A percentile compares a stretch with the other conserved stretches of the same genome.
Evolutionary conservation across 2,888 invertebrate species (phyloP).

Genomic region (Acleris emargana): DNA sequence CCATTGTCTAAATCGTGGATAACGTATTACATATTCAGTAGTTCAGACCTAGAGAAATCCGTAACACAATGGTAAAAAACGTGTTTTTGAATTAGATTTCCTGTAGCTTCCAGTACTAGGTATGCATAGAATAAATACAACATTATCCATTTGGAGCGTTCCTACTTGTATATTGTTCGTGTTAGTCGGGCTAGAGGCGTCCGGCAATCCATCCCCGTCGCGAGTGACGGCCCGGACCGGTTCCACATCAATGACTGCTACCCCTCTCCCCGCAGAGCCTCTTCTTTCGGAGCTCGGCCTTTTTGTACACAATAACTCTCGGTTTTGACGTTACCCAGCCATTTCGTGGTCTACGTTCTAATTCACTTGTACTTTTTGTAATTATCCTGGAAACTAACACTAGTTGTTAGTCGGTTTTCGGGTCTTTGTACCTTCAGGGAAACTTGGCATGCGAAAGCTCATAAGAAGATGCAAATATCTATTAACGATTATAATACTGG

Average conservation of each 20-base stretch:
- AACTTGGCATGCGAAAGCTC: too few species aligned
- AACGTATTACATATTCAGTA: background rate
- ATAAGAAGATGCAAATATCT: too few species aligned
- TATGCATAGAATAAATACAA: background rate
- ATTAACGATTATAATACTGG: too few species aligned
- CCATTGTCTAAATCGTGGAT: constrained; percentile 1
- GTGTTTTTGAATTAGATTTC: constrained; percentile 10
- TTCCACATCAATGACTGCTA: constrained; percentile 79
- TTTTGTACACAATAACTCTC: constrained; percentile 66
- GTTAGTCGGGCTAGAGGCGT: constrained; percentile 13
- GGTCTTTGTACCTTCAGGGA: constrained; percentile 38
- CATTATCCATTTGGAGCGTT: constrained; percentile 20
- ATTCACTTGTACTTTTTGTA: constrained; percentile 35
- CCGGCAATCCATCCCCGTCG: constrained; percentile 74
- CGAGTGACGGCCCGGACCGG: constrained; percentile 68
- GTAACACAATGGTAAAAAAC: background rate
- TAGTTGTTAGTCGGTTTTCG: background rate
- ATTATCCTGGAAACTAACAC: background rate
- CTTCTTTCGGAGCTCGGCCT: constrained; percentile 56
- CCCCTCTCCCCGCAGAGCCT: constrained; percentile 62
- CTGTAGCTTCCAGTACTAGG: background rate
- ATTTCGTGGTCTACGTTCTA: constrained; percentile 44
- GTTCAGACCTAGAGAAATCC: background rate
- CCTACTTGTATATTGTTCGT: constrained; percentile 8
- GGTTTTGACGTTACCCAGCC: constrained; percentile 64